These are phyloP conservation scores for Rhinolophus sinicus DNA, from an alignment of 2,113 vertebrate species.

Conservation along the genomic window DNA sequence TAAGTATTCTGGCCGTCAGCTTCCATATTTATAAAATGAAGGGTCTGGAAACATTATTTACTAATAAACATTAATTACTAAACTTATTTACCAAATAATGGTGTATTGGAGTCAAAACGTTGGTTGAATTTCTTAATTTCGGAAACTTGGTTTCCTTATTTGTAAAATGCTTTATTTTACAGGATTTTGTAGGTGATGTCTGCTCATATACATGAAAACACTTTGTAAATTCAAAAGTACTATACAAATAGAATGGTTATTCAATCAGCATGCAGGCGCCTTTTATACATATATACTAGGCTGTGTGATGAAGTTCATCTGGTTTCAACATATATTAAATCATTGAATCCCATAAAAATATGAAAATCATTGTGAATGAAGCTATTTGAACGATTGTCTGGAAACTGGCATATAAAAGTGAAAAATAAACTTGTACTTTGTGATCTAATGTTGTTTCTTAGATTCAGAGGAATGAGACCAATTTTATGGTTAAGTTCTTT, in stretches of 20 bases:
- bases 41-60: background rate
- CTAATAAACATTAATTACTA: background rate
- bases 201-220: background rate
- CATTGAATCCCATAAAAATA: background rate
- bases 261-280: background rate
- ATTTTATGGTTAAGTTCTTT: background rate
- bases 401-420: background rate
- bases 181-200: background rate
- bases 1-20: background rate
- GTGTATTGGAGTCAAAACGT: background rate
- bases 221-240: background rate
- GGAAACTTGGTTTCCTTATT: background rate
- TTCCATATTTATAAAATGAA: conserved; percentile 26
- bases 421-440: background rate
- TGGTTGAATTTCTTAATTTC: background rate
- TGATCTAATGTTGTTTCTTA: background rate
- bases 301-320: conserved; percentile 1
- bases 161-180: conserved; percentile 1
- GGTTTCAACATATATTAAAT: conserved; percentile 28
- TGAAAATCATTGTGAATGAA: conserved; percentile 22
- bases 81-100: background rate
- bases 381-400: background rate
- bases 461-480: background rate
- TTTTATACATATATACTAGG: background rate
- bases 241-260: background rate